Evolutionary conservation across 2,888 invertebrate genomes (phyloP).

Genomic region (Tromatobia lineatoria): DNA sequence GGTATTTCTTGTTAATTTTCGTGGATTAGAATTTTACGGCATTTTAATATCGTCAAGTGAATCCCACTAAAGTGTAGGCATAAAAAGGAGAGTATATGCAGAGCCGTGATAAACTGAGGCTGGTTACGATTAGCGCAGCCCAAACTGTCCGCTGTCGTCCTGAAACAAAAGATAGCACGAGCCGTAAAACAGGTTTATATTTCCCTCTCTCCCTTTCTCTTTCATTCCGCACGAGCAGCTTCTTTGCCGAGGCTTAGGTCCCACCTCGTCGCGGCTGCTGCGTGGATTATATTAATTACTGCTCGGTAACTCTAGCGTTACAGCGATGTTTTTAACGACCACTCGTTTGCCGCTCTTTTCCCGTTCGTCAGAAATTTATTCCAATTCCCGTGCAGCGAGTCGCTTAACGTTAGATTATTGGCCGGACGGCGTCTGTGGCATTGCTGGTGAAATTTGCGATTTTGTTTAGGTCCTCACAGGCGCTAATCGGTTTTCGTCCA

Average conservation of each 20-base stretch:
- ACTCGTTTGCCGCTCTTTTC: conserved; percentile 17
- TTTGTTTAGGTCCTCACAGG: conserved; percentile 2
- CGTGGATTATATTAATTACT: conserved; percentile 40
- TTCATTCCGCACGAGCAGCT: conserved; percentile 29
- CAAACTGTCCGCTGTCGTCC: conserved; percentile 17
- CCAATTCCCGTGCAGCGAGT: not conserved
- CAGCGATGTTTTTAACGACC: conserved; percentile 22
- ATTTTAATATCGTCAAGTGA: not conserved
- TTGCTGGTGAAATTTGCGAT: conserved; percentile 27
- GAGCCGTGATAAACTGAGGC: conserved; percentile 19
- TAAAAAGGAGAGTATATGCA: not conserved
- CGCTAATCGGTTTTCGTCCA: conserved; percentile 25
- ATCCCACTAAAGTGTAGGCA: not conserved
- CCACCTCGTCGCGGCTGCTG: not conserved
- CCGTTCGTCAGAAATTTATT: conserved; percentile 16
- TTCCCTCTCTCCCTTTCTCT: conserved; percentile 37
- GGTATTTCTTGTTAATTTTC: no score
- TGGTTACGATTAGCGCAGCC: conserved; percentile 48
- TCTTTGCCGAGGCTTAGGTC: not conserved
- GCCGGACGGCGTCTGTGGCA: conserved; percentile 6
- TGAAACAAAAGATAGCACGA: conserved; percentile 46
- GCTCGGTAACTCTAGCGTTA: conserved; percentile 20
- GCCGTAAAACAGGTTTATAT: conserved; percentile 42
- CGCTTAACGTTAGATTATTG: conserved; percentile 2
- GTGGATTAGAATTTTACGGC: no score